Evolutionary conservation across 1,140 invertebrate species (phyloP).

Genomic region (Leptinotarsa texana): DNA sequence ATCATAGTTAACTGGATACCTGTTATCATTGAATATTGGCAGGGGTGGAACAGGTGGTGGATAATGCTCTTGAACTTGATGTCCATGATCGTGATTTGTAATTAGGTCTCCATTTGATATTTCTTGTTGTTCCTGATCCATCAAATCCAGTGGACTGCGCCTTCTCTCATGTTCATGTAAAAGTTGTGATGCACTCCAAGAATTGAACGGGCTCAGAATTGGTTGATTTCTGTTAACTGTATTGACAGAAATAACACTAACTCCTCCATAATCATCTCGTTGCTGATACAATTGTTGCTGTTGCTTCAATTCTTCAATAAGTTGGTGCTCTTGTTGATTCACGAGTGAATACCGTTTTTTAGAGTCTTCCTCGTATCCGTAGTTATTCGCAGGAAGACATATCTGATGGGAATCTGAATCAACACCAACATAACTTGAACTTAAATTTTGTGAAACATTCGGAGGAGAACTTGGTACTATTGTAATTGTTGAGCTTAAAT

Average conservation of each 20-base stretch:
- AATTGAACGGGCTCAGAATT: constrained; percentile 60
- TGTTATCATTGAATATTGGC: constrained; percentile 49
- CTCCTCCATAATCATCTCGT: constrained; percentile 46
- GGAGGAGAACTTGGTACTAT: constrained; percentile 52
- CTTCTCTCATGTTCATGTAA: constrained; percentile 64
- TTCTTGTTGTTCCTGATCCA: constrained; percentile 45
- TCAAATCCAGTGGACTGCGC: constrained; percentile 56
- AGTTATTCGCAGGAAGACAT: constrained; percentile 53
- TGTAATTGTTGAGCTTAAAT: constrained; percentile 52
- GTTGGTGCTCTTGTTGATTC: constrained; percentile 55
- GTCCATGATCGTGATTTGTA: constrained; percentile 44
- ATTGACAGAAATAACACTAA: constrained; percentile 55
- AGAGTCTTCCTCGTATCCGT: constrained; percentile 54
- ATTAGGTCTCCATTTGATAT: constrained; percentile 32
- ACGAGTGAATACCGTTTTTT: constrained; percentile 60
- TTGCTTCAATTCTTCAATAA: constrained; percentile 55
- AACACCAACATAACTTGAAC: constrained; percentile 44
- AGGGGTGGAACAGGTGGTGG: constrained; percentile 54
- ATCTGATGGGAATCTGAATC: constrained; percentile 55
- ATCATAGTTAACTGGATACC: constrained; percentile 52
- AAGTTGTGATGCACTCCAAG: constrained; percentile 64
- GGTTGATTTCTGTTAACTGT: constrained; percentile 55
- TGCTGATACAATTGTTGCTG: constrained; percentile 48
- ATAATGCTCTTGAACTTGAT: constrained; percentile 52
- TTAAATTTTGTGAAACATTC: constrained; percentile 40